phyloP scores from a whole-genome alignment of 2,888 invertebrate genomes.

The Teinopalpus imperialis region DNA sequence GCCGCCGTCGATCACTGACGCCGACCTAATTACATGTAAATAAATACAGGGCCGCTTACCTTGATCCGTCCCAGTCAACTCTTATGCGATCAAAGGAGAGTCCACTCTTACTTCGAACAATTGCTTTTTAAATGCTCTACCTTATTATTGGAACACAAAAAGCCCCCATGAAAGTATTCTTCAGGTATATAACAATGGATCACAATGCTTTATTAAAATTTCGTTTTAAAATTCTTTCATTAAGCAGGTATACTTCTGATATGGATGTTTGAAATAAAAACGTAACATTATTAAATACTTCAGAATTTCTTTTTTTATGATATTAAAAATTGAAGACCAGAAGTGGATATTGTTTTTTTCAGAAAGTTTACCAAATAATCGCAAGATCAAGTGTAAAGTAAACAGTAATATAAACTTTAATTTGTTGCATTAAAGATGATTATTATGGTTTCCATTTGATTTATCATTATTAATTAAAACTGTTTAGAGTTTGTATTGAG shows the following conservation, averaged over 20 bases:
- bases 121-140: conserved; percentile 24
- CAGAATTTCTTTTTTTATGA: too few relatives aligned
- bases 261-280: not conserved
- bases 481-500: conserved; percentile 13
- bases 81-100: conserved; percentile 29
- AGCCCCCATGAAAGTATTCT: conserved; percentile 21
- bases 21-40: conserved; percentile 76
- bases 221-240: not conserved
- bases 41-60: conserved; percentile 59
- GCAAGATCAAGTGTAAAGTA: too few relatives aligned
- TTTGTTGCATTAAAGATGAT: too few relatives aligned
- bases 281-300: too few relatives aligned
- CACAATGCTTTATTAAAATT: conserved; percentile 18
- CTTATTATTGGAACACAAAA: conserved; percentile 25
- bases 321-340: too few relatives aligned
- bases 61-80: conserved; percentile 43
- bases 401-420: too few relatives aligned
- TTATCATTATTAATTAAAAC: too few relatives aligned
- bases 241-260: not conserved
- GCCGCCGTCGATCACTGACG: conserved; percentile 68
- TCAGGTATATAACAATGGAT: conserved; percentile 17
- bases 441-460: too few relatives aligned
- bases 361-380: too few relatives aligned
- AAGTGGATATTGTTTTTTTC: too few relatives aligned
- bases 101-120: conserved; percentile 23